Conservation (phyloP, 2,888 invertebrate species). For the Nemapogon koenigi region DNA sequence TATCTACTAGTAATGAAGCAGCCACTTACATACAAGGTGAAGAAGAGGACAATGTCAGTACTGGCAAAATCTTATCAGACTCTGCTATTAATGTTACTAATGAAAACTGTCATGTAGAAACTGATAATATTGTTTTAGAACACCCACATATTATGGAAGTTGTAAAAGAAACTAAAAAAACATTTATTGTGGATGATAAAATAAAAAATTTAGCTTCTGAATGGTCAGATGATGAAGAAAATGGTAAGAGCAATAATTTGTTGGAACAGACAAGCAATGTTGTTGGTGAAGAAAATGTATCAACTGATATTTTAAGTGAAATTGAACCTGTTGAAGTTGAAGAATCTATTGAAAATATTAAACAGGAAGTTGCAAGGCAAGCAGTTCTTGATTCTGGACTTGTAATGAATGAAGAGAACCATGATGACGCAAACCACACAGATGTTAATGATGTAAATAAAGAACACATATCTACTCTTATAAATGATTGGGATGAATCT, state of each 20-base stretch:
- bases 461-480: slow-evolving; percentile 44
- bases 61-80: too few species aligned
- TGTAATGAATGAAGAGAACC: slow-evolving; percentile 21
- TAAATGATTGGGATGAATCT: slow-evolving; percentile 59
- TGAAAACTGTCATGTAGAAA: too few species aligned
- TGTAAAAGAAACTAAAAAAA: slow-evolving; percentile 19
- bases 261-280: slow-evolving; percentile 11
- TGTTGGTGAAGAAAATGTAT: slow-evolving; percentile 8
- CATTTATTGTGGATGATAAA: slow-evolving; percentile 18
- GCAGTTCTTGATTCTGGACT: slow-evolving; percentile 6
- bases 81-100: too few species aligned
- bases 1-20: too few species aligned
- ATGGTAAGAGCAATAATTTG: slow-evolving; percentile 13
- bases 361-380: slow-evolving; percentile 50
- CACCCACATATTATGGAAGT: too few species aligned
- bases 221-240: slow-evolving; percentile 47
- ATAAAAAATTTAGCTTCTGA: slow-evolving; percentile 36
- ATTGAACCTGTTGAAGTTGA: slow-evolving; percentile 28
- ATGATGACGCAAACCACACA: slow-evolving; percentile 17
- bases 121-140: too few species aligned
- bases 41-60: too few species aligned
- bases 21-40: too few species aligned
- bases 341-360: slow-evolving; percentile 56
- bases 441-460: slow-evolving; percentile 21
- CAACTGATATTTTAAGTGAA: slow-evolving; percentile 13